Evolutionary conservation across 2,797 vertebrate species (phyloP).

Genomic region (Glossophaga mutica): DNA sequence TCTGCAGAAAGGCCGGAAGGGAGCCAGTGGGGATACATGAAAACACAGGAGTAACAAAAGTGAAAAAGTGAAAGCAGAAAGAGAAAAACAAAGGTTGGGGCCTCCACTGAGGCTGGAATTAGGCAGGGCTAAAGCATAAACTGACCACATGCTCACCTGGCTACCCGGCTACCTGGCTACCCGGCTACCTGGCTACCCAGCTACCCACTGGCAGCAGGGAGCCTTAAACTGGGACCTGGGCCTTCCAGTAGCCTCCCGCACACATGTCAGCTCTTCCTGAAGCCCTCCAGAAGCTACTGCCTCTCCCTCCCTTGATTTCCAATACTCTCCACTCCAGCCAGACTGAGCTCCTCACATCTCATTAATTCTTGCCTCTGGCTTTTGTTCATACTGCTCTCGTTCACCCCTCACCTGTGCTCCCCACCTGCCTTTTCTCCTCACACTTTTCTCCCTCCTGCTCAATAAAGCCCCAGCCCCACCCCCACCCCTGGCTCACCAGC

Average conservation of each 20-base stretch:
- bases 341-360: neutral
- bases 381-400: neutral
- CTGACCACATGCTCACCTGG: accelerated
- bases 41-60: neutral
- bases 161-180: too few relatives aligned
- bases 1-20: neutral
- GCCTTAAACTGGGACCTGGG: too few relatives aligned
- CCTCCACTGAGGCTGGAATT: neutral
- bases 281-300: neutral
- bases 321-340: neutral
- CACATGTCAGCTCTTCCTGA: neutral
- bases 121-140: neutral
- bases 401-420: neutral
- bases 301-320: neutral
- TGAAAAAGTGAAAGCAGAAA: neutral
- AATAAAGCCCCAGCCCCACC: neutral
- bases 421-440: neutral
- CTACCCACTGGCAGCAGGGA: neutral
- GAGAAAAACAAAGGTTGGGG: neutral
- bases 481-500: neutral
- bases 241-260: neutral
- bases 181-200: neutral
- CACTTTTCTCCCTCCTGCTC: neutral
- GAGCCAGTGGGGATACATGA: neutral
- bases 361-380: neutral